Percentiles rank a stretch among this genome's conserved stretches.
Evolutionary conservation across 1,140 invertebrate species (phyloP).

Genomic region (Habropoda laboriosa): DNA sequence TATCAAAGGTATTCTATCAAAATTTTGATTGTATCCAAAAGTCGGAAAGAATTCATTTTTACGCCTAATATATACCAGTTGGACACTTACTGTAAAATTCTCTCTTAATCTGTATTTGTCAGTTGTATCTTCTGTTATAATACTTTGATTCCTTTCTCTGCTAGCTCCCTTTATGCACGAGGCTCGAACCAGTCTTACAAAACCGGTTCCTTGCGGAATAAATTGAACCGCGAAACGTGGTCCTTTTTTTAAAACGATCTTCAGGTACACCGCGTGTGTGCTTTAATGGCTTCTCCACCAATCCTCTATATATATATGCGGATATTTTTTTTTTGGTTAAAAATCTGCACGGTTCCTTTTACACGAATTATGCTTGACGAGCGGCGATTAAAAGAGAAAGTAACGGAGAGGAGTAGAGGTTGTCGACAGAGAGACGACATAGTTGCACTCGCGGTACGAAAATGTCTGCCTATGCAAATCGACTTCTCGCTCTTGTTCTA

Average conservation of each 20-base stretch:
- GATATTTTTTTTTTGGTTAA: not conserved
- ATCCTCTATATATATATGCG: no score
- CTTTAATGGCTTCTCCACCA: slow-evolving; percentile 27
- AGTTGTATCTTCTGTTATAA: no score
- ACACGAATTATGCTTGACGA: not conserved
- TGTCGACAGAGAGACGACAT: not conserved
- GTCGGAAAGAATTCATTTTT: no score
- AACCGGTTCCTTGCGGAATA: slow-evolving; percentile 56
- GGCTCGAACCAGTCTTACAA: no score
- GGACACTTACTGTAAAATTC: no score
- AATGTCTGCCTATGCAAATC: not conserved
- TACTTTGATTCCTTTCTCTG: no score
- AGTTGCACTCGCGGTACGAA: not conserved
- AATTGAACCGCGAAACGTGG: slow-evolving; percentile 50
- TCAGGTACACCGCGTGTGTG: not conserved
- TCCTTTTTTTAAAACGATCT: slow-evolving; percentile 2
- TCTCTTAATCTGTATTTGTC: no score
- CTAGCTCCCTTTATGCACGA: no score
- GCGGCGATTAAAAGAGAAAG: slow-evolving; percentile 26
- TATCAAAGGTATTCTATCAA: no score
- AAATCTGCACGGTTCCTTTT: not conserved
- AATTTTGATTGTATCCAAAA: no score
- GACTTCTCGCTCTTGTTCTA: no score
- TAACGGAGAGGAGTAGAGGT: not conserved
- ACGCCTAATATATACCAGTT: no score